Base-by-base conservation (phyloP, 2,888 invertebrate species). In the Caradrina clavipalpis region DNA sequence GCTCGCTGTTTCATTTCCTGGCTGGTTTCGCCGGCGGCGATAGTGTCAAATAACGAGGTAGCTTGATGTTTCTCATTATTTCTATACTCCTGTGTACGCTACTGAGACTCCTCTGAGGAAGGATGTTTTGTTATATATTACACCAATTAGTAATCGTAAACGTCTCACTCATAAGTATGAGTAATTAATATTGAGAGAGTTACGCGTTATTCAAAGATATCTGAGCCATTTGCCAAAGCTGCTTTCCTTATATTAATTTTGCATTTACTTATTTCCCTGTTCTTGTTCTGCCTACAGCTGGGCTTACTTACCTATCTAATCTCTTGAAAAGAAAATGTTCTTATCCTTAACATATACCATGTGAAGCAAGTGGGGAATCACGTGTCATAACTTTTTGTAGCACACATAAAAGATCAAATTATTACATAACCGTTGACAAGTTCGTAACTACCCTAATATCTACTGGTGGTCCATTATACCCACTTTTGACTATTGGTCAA, bases 61-160 rank as follows among this genome's bases (percentile, higher is more conserved):
- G 74, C 78, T 72, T 79, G 73, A 81, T 70, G 78, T 78, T 77
- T 72, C 72, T 70, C 72, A 80, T 72, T 74, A 80, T 62, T 70
- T 42, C 51, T 73, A 10, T 49, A n/a, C 39, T 54, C 51, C 19
- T 55, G 19, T 39, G 59, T 70, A 50, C 50, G 31, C 22, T 60
- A 31, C 53, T 59, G n/a, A 49, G 35, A 51, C 60, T 70, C 45
- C 45, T 45, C 19, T 35, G 10, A 1, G 47, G 60, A 6, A 35
- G n/a, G 13, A 60, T 65, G n/a, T 53, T 70, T 19, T 53, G 45
- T 54, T 61, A 50, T 39, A n/a, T 47, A 60, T 17, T 5, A 76
- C 51, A 51, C 50, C 51, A 51, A 56, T 74, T 60, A 66, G 42
- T 73, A 66, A 53, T 22, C 53, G n/a, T 65, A 49, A 51, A 21